Evolutionary conservation across 2,888 invertebrate species (phyloP).

Genomic region (Caenorhabditis doughertyi): DNA sequence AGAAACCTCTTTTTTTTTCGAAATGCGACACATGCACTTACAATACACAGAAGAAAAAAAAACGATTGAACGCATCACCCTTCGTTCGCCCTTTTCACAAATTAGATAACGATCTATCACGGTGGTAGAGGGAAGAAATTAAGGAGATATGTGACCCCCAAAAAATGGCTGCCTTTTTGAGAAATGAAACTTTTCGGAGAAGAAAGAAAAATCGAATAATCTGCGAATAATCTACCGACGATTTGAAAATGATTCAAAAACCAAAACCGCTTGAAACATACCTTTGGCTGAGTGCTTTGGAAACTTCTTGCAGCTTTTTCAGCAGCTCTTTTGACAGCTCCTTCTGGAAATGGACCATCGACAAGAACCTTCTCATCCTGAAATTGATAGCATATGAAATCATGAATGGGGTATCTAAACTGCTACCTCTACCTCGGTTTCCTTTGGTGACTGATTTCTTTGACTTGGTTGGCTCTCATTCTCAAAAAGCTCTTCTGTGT

Average conservation of each 20-base stretch:
- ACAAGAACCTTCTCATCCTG: constrained; percentile 67
- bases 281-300: constrained; percentile 82
- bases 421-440: constrained; percentile 64
- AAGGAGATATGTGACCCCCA: constrained; percentile 31
- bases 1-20: constrained; percentile 16
- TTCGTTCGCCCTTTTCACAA: constrained; percentile 21
- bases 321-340: constrained; percentile 81
- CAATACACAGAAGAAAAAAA: constrained; percentile 12
- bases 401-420: not conserved
- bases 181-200: constrained; percentile 1
- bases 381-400: not conserved
- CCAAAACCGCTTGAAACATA: constrained; percentile 33
- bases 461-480: constrained; percentile 65
- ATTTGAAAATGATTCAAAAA: constrained; percentile 10
- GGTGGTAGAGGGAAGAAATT: constrained; percentile 26
- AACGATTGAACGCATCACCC: constrained; percentile 56
- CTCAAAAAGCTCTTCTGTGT: constrained; percentile 68
- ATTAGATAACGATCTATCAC: constrained; percentile 51
- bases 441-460: constrained; percentile 62
- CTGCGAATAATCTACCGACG: constrained; percentile 2
- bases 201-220: constrained; percentile 3
- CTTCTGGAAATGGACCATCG: constrained; percentile 79
- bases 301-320: constrained; percentile 82
- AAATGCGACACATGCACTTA: not conserved
- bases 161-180: constrained; percentile 16